These are phyloP conservation scores for Salvator merianae DNA, from an alignment of 2,113 vertebrate species.

Conservation along the genomic window DNA sequence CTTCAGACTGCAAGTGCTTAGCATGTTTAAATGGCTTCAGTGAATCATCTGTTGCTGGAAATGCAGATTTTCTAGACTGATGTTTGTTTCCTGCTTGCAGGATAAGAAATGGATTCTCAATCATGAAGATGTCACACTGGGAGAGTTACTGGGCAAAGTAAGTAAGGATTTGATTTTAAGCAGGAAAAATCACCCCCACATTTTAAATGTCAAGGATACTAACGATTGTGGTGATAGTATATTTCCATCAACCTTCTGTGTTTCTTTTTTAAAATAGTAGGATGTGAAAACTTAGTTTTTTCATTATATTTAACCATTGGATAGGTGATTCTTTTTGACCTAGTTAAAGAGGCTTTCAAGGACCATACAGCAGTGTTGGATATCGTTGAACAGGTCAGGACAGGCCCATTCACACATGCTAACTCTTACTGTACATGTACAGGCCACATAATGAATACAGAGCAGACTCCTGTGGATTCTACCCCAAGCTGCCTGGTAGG, in stretches of 20 bases:
- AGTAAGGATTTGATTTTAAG: constrained; percentile 54
- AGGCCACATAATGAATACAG: no score
- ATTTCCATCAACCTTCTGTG: background rate
- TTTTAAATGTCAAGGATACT: background rate
- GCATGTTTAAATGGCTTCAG: background rate
- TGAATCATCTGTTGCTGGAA: constrained; percentile 37
- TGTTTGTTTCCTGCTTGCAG: constrained; percentile 66
- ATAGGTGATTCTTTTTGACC: no score
- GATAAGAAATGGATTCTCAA: constrained; percentile 98
- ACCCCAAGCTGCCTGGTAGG: no score
- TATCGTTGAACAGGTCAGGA: no score
- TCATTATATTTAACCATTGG: no score
- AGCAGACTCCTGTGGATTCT: no score
- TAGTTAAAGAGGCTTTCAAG: no score
- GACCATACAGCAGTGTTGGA: no score
- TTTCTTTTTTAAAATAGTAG: no score
- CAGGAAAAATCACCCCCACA: background rate
- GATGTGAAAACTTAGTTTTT: no score
- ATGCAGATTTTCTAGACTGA: constrained; percentile 8
- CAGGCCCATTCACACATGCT: no score
- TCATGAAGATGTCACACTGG: constrained; percentile 93
- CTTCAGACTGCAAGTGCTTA: constrained; percentile 28
- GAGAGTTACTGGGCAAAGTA: constrained; percentile 95
- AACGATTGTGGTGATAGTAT: background rate
- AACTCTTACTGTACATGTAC: no score